Evolutionary conservation across 1,140 invertebrate genomes (phyloP), one percentile per base, ranked within the genome.

Genomic region (Drosophila biarmipes): DNA sequence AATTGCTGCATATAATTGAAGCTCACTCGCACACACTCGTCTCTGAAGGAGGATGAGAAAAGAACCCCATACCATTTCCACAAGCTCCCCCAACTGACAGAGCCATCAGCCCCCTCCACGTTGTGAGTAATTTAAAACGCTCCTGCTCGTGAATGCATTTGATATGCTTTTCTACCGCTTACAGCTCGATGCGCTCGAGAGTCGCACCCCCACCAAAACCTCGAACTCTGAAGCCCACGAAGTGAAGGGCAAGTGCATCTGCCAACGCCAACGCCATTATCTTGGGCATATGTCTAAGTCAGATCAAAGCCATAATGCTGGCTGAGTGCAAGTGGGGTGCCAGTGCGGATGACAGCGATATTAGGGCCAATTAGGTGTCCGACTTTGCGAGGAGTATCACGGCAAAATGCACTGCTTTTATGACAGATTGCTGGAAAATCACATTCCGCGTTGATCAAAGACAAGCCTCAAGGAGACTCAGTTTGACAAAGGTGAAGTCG

Each of bases 1-100:
- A 73, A 49, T 27, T 40, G 81, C 63, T 56, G 75, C 75, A 80
- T 79, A 85, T 85, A 84, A 85, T 85, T 84, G 64, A 71, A 67
- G 56, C 55, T 56, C 64, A 62, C 56, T 78, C 49, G 58, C 38
- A 37, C 58, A 58, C 68, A 77, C 24, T 56, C 67, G 43, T n/a
- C 37, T n/a, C 8, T 27, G 17, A 35, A 40, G 35, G 35, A 19
- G 29, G 17, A 19, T 24, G 17, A 10, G 7, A n/a, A 19, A 2
- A 0, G 4, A 10, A 4, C 8, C 24, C 31, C 42, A 15, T 19
- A 37, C 55, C 37, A 48, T 15, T 15, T 24, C 34, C 42, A 48
- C 15, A 12, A 15, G 29, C 42, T 14, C 46, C 43, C 42, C 27
- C 49, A 21, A 54, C 29, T 53, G 52, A 68, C 61, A 69, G 67